Conservation (phyloP, 1,140 invertebrate species). For the Teleogryllus occipitalis region DNA sequence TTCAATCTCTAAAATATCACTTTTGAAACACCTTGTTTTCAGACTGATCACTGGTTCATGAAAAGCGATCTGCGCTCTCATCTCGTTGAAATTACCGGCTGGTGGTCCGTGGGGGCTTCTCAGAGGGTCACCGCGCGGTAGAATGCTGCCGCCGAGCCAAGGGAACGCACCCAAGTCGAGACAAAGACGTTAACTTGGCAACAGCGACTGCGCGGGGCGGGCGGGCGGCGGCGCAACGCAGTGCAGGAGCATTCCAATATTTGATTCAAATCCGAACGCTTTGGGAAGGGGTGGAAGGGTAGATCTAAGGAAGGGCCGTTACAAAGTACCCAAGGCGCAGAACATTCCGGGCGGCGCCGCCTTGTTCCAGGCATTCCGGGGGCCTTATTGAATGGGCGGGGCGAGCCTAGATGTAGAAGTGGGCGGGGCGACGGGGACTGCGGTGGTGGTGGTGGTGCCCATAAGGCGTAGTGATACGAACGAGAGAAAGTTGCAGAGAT, state of each 20-base stretch:
- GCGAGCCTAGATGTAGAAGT: background rate
- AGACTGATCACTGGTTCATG: no score
- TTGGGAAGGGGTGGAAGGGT: background rate
- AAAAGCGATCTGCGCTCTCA: no score
- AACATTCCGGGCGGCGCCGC: background rate
- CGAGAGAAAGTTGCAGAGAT: no score
- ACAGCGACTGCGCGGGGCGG: background rate
- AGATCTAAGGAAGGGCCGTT: background rate
- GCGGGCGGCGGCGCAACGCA: no score
- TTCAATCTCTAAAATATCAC: no score
- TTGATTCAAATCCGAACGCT: conserved; percentile 1
- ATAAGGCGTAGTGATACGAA: no score
- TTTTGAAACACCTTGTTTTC: no score
- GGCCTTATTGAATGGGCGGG: background rate
- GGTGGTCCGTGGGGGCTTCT: background rate
- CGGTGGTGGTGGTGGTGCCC: no score
- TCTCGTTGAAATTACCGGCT: no score
- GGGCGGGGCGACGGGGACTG: background rate
- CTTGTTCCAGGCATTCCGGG: background rate
- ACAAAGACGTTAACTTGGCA: conserved; percentile 4
- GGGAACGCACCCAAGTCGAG: background rate
- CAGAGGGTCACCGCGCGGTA: background rate
- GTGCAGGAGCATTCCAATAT: background rate
- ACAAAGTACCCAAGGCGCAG: conserved; percentile 3
- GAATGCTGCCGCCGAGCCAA: background rate